These are phyloP conservation scores for Drosophila santomea DNA, from an alignment of 1,140 invertebrate genomes.

Conservation along the genomic window DNA sequence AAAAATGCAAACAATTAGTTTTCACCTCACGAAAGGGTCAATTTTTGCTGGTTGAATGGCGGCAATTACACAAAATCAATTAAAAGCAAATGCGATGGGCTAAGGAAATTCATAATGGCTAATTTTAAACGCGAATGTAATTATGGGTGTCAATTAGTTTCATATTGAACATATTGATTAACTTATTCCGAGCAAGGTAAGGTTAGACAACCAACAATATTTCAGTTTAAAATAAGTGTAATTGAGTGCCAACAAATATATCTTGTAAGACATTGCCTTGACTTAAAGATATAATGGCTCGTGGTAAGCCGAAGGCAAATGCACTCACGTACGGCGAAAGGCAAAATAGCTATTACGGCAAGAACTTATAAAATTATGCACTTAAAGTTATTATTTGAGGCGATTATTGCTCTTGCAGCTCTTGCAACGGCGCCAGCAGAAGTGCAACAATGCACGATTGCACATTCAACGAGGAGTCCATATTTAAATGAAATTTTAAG, in stretches of 20 bases:
- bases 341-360: conserved; percentile 21
- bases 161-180: too few relatives aligned
- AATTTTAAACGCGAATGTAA: conserved; percentile 35
- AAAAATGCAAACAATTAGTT: conserved; percentile 46
- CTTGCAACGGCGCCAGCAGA: conserved; percentile 40
- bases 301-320: conserved; percentile 27
- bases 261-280: not conserved
- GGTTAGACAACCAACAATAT: too few relatives aligned
- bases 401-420: conserved; percentile 61
- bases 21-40: conserved; percentile 10
- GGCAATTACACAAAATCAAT: conserved; percentile 64
- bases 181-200: not conserved
- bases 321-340: conserved; percentile 56
- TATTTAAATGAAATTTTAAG: conserved; percentile 83
- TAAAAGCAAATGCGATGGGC: conserved; percentile 41
- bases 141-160: too few relatives aligned
- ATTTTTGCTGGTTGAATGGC: conserved; percentile 25
- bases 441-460: conserved; percentile 73
- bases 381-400: conserved; percentile 77
- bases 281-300: conserved; percentile 32
- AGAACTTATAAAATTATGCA: conserved; percentile 72
- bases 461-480: conserved; percentile 69
- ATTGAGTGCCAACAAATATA: not conserved
- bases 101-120: conserved; percentile 7
- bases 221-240: not conserved